Percentiles rank a stretch among this genome's conserved stretches.
Evolutionary conservation across 2,888 invertebrate genomes (phyloP).

Genomic region (Girardia tigrina): DNA sequence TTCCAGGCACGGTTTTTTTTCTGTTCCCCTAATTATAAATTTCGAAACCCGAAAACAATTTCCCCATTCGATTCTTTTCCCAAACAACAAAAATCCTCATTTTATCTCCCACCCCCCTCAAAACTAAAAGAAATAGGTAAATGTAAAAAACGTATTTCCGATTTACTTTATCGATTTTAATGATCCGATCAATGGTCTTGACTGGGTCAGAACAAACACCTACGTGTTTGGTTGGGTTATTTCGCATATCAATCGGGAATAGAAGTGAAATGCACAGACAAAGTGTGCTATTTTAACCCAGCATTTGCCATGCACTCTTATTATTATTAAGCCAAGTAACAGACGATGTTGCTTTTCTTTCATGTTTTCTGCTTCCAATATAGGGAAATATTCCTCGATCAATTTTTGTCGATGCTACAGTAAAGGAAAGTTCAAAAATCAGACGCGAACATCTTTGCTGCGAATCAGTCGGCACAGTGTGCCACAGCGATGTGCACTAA

Average conservation of each 20-base stretch:
- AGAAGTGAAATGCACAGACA: background rate
- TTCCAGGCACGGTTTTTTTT: no score
- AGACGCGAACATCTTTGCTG: background rate
- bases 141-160: no score
- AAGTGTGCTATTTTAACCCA: background rate
- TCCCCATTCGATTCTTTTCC: no score
- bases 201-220: conserved; percentile 23
- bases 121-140: no score
- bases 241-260: background rate
- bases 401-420: conserved; percentile 4
- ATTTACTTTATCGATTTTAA: conserved; percentile 16
- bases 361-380: background rate
- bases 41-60: no score
- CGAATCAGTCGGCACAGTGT: background rate
- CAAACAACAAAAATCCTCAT: no score
- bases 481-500: background rate
- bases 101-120: no score
- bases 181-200: background rate
- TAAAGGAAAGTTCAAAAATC: background rate
- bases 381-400: conserved; percentile 10
- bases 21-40: no score
- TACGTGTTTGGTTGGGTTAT: conserved; percentile 19
- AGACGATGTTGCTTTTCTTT: background rate
- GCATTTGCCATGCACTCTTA: background rate
- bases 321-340: background rate